A percentile compares a stretch with the other conserved stretches of the same genome.
phyloP scores from a whole-genome alignment of 2,797 vertebrate species.

The Myripristis jacobus region DNA sequence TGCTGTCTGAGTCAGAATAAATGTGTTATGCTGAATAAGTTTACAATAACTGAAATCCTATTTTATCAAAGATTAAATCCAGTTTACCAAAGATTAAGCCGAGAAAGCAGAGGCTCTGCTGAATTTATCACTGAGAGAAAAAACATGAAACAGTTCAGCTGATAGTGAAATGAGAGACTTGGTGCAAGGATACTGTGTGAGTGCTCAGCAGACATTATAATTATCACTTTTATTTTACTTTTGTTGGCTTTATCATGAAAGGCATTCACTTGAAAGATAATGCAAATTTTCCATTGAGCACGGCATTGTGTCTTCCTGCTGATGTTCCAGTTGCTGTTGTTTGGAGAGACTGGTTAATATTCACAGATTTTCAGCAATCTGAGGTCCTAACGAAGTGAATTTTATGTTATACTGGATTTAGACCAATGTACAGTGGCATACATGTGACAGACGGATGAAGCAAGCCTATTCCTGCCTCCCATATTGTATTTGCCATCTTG shows the following conservation, averaged over 20 bases:
- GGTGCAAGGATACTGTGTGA: constrained; percentile 26
- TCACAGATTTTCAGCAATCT: not conserved
- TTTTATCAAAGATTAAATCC: not conserved
- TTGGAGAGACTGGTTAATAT: not conserved
- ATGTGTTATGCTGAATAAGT: not conserved
- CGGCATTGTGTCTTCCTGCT: not conserved
- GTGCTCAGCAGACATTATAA: not conserved
- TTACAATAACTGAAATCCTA: not conserved
- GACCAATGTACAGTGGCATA: not conserved
- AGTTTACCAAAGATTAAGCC: constrained; percentile 15
- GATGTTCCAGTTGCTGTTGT: not conserved
- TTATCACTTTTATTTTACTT: no score
- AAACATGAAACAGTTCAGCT: constrained; percentile 18
- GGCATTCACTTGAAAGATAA: not conserved
- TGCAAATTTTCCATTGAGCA: constrained; percentile 19
- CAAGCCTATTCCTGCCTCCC: not conserved
- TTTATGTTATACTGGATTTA: not conserved
- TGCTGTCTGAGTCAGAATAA: not conserved
- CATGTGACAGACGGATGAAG: not conserved
- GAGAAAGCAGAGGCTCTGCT: not conserved
- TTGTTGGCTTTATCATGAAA: no score
- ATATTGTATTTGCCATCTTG: not conserved
- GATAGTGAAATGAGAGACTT: constrained; percentile 17
- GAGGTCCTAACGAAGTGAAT: not conserved
- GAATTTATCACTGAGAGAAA: not conserved